Evolutionary conservation across 2,797 vertebrate species (phyloP).

Genomic region (Oryzias dopingdopingensis): DNA sequence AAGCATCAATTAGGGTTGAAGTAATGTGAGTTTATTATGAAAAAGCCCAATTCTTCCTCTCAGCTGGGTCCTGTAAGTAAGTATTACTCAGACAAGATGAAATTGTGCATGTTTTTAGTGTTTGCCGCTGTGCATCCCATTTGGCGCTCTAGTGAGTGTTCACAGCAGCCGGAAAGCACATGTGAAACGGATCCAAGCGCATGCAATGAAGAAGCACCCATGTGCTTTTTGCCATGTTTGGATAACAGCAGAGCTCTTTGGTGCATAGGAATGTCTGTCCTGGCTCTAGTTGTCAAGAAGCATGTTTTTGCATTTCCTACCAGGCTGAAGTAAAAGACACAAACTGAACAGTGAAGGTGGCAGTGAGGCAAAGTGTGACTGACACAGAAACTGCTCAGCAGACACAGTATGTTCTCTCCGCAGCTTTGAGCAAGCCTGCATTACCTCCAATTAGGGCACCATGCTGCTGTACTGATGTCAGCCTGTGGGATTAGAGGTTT

Average conservation of each 20-base stretch:
- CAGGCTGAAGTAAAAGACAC: neutral
- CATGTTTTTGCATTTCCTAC: slow-evolving; percentile 1
- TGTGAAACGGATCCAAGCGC: slow-evolving; percentile 19
- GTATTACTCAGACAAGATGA: slow-evolving; percentile 16
- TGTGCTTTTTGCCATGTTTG: neutral
- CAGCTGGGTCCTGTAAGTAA: slow-evolving; percentile 23
- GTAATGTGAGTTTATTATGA: slow-evolving; percentile 20
- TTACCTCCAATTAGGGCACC: slow-evolving; percentile 48
- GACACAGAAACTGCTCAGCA: slow-evolving; percentile 15
- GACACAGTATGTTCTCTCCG: slow-evolving; percentile 14
- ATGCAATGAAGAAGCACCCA: slow-evolving; percentile 9
- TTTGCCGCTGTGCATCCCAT: slow-evolving; percentile 18
- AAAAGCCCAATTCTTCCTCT: slow-evolving; percentile 4
- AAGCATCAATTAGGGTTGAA: slow-evolving; percentile 4
- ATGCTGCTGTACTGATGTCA: slow-evolving; percentile 36
- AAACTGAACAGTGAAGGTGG: slow-evolving; percentile 7
- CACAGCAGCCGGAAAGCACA: slow-evolving; percentile 18
- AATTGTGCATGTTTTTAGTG: slow-evolving; percentile 15
- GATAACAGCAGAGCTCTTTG: neutral
- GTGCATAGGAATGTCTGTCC: neutral
- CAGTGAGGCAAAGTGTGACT: slow-evolving; percentile 4
- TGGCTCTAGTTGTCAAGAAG: slow-evolving; percentile 1
- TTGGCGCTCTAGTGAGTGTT: slow-evolving; percentile 25
- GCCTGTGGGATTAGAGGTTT: slow-evolving; percentile 2
- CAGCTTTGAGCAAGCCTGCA: slow-evolving; percentile 17